Percentiles rank a stretch among this genome's conserved stretches.
Evolutionary conservation across 30 jellyfish, hydroid and myxozoan genomes (phyloP).

Genomic region (Aurelia coerulea): DNA sequence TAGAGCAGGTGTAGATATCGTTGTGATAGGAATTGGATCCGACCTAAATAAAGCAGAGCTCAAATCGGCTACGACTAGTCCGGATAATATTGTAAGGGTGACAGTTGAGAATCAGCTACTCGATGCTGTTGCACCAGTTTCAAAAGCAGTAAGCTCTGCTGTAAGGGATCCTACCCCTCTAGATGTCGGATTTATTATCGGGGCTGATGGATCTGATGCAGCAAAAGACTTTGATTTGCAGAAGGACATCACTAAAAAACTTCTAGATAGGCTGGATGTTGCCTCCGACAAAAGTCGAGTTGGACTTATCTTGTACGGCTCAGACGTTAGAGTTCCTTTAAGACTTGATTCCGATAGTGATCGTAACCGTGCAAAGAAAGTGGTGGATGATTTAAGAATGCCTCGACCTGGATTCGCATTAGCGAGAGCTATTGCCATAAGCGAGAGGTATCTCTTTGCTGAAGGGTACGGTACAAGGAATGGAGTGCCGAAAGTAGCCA

Average conservation of each 20-base stretch:
- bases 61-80: background rate
- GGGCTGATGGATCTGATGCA: slow-evolving; percentile 20
- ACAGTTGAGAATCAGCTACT: background rate
- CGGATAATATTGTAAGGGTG: background rate
- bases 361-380: background rate
- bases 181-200: slow-evolving; percentile 41
- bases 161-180: background rate
- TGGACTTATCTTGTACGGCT: slow-evolving; percentile 21
- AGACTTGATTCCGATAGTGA: background rate
- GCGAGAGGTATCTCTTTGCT: background rate
- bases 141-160: slow-evolving; percentile 2
- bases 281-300: slow-evolving; percentile 26
- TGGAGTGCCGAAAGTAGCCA: slow-evolving; percentile 22
- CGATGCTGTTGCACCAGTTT: slow-evolving; percentile 7
- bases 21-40: slow-evolving; percentile 23
- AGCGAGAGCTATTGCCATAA: slow-evolving; percentile 9
- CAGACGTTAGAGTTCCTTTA: slow-evolving; percentile 5
- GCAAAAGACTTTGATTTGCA: background rate
- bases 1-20: background rate
- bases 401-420: slow-evolving; percentile 33
- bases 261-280: background rate
- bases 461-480: slow-evolving; percentile 28
- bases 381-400: background rate
- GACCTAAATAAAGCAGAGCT: slow-evolving; percentile 6
- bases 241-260: background rate